phyloP scores from a whole-genome alignment of 2,797 vertebrate genomes.

The Trichosurus vulpecula region DNA sequence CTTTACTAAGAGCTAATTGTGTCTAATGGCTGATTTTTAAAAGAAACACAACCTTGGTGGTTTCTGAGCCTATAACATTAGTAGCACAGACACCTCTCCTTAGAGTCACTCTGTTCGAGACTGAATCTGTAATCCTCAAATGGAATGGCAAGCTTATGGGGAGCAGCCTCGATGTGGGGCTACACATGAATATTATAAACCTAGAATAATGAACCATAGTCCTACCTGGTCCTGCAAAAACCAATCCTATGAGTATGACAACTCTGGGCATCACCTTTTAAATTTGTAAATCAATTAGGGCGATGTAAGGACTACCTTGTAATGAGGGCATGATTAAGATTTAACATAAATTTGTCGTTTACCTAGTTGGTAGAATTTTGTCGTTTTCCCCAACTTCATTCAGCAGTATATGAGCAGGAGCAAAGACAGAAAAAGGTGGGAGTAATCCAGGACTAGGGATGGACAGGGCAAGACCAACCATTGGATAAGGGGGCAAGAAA shows the following conservation, averaged over 20 bases:
- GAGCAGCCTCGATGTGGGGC: not conserved
- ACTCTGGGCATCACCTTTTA: slow-evolving; percentile 33
- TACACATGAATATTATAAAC: not conserved
- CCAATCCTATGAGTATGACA: not conserved
- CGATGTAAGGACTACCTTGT: not conserved
- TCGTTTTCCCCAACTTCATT: not conserved
- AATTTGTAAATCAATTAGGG: not conserved
- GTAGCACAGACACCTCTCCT: not conserved
- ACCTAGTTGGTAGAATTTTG: not conserved
- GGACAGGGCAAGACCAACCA: not conserved
- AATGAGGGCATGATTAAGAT: not conserved
- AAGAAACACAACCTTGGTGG: not conserved
- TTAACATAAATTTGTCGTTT: not conserved
- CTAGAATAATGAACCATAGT: not conserved
- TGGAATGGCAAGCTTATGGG: not conserved
- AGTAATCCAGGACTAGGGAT: not conserved
- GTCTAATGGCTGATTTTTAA: not conserved
- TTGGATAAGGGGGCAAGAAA: not conserved
- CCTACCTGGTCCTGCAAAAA: not conserved
- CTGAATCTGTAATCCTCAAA: not conserved
- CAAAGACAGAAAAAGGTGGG: not conserved
- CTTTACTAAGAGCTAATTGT: not conserved
- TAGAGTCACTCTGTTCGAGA: not conserved
- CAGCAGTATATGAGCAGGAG: not conserved
- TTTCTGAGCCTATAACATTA: not conserved